Base-by-base conservation (phyloP, 2,113 vertebrate species). In the Eretmochelys imbricata region DNA sequence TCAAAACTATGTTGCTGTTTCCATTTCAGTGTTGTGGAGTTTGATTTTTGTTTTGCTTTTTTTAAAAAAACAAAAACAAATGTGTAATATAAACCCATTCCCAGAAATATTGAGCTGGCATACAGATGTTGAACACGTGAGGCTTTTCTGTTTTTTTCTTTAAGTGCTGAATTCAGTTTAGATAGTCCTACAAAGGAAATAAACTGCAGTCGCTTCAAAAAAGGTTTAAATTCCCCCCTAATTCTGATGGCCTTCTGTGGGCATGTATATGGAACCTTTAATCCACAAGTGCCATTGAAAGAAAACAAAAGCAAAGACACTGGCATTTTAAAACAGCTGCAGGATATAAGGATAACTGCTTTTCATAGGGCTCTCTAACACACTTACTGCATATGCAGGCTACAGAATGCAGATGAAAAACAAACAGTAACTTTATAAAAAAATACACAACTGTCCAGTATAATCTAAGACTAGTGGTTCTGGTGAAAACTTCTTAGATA, bases 281-380 rank as follows among this genome's bases (percentile, higher is more conserved):
- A 6, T 27, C 93, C 91, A 85, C 84, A 91, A 55, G 78, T 95
- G 49, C 65, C 11, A 25, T 1, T 55, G 35, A 80, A 87, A 92
- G 96, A 89, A 85, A 12, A 19, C 29, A 27, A 76, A 84, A 78
- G 6, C 1, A 65, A 53, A 94, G 29, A 94, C 72, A 46, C 2
- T 46, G 12, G 7, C 2, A 91, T 65, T 96, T 96, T 54, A 81
- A 27, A 80, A 65, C 13, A 93, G 69, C 80, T 94, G 89, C 27
- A 88, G 65, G n/a, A 51, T 84, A 90, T 84, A 93, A 89, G 0
- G 91, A 78, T 91, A 65, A 95, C 0, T 91, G 91, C 7, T 96
- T 96, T 89, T 93, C 65, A 90, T 86, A 92, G 88, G 81, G 48
- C 4, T 80, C 9, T 92, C 84, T 62, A 46, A 93, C 46, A 84